Conservation (phyloP, 2,888 invertebrate genomes). For the Taenaris catops region DNA sequence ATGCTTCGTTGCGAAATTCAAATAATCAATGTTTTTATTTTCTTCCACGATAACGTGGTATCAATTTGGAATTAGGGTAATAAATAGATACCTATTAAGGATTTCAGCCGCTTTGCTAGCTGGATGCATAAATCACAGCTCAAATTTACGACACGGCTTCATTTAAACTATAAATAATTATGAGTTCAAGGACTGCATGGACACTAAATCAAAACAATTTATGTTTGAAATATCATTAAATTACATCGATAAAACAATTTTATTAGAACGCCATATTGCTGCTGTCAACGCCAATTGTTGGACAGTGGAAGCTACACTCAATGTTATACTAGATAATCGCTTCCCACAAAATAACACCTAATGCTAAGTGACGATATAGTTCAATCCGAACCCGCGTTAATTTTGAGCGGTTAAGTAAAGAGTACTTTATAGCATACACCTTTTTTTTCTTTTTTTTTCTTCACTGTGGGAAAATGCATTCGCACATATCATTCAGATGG, state of each 20-base stretch:
- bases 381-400: no score
- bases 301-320: no score
- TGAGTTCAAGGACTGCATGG: constrained; percentile 36
- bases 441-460: no score
- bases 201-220: constrained; percentile 55
- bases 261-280: constrained; percentile 30
- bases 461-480: no score
- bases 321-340: no score
- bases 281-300: constrained; percentile 24
- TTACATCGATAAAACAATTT: constrained; percentile 37
- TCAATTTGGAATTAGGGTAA: constrained; percentile 6
- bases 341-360: no score
- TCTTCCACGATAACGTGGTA: constrained; percentile 7
- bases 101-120: constrained; percentile 23
- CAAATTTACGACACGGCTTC: constrained; percentile 57
- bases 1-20: neutral
- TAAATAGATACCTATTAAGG: constrained; percentile 7
- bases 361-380: no score
- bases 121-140: constrained; percentile 48
- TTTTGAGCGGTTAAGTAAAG: no score
- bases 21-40: constrained; percentile 4
- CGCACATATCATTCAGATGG: no score
- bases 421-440: no score
- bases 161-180: constrained; percentile 65
- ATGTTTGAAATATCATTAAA: constrained; percentile 44